A percentile compares a stretch with the other conserved stretches of the same genome.
Evolutionary conservation across 2,888 invertebrate genomes (phyloP).

Genomic region (Nomada fucata): DNA sequence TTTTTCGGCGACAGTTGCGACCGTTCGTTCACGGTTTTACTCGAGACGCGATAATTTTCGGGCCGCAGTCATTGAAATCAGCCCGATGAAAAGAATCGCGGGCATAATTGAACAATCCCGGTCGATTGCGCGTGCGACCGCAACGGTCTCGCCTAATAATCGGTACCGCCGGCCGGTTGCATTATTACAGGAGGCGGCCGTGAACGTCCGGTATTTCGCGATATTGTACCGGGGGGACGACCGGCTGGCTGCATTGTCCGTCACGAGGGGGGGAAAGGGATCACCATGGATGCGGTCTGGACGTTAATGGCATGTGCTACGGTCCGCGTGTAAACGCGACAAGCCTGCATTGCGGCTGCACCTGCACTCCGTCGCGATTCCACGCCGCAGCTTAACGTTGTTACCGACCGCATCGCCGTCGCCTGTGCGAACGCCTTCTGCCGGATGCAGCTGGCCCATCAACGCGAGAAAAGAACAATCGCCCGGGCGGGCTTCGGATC

Average conservation of each 20-base stretch:
- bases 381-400: constrained; percentile 26
- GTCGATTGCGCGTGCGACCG: not conserved
- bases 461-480: constrained; percentile 23
- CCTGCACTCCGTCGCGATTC: constrained; percentile 51
- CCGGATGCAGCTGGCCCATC: constrained; percentile 53
- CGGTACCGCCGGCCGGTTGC: constrained; percentile 64
- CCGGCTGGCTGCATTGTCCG: constrained; percentile 57
- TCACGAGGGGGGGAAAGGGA: constrained; percentile 62
- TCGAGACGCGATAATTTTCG: too few species aligned
- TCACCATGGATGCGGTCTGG: constrained; percentile 72
- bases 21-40: too few species aligned
- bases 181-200: constrained; percentile 64
- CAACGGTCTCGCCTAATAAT: constrained; percentile 64
- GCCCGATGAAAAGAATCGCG: not conserved
- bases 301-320: constrained; percentile 75
- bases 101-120: constrained; percentile 1
- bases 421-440: constrained; percentile 16
- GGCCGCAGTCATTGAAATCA: too few species aligned
- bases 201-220: constrained; percentile 65
- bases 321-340: constrained; percentile 42
- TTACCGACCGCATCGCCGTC: constrained; percentile 29
- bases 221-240: constrained; percentile 64
- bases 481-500: constrained; percentile 7
- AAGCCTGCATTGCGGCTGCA: constrained; percentile 53
- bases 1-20: too few species aligned